Evolutionary conservation across 2,113 vertebrate genomes (phyloP).

Genomic region (Columbina picui): DNA sequence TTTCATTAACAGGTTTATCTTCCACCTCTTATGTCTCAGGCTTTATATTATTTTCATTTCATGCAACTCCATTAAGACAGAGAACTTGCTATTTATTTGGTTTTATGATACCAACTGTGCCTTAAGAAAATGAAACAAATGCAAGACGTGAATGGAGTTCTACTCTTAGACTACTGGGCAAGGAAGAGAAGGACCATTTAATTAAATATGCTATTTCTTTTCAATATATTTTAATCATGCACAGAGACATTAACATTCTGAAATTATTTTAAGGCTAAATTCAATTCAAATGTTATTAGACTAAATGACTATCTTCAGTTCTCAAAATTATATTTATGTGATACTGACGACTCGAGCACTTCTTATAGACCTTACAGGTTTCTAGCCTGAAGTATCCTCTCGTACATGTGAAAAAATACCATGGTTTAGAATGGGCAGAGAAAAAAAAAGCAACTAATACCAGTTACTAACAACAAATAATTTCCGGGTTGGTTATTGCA

Average conservation of each 20-base stretch:
- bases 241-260: background rate
- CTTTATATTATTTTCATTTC: background rate
- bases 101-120: background rate
- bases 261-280: background rate
- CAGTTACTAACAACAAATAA: background rate
- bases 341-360: background rate
- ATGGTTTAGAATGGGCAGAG: background rate
- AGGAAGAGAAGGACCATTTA: background rate
- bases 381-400: background rate
- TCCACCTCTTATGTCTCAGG: fast-evolving
- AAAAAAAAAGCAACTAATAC: background rate
- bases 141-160: background rate
- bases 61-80: background rate
- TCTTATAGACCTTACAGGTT: background rate
- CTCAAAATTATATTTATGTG: background rate
- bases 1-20: background rate
- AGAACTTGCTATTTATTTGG: background rate
- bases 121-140: background rate
- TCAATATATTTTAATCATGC: background rate
- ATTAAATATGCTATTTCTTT: background rate
- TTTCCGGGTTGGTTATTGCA: background rate
- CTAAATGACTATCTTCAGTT: background rate
- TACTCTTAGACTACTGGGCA: background rate
- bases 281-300: background rate
- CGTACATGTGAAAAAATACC: fast-evolving